These are phyloP conservation scores for Poecilia wingei DNA, from an alignment of 2,797 vertebrate species.

Conservation along the genomic window DNA sequence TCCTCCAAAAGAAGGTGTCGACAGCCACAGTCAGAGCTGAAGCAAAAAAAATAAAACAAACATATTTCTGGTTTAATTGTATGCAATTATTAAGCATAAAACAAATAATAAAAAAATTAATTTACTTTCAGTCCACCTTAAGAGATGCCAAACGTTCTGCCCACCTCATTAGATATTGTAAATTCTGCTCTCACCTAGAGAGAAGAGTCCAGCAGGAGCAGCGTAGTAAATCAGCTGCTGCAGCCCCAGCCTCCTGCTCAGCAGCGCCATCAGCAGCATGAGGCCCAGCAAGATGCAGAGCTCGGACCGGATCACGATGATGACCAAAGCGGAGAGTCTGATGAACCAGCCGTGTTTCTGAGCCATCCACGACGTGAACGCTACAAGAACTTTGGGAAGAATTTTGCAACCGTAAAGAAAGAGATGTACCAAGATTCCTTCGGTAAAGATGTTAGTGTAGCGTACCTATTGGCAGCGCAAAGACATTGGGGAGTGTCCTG, in stretches of 20 bases:
- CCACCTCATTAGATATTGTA: background rate
- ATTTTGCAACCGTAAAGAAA: background rate
- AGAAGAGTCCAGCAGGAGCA: constrained; percentile 86
- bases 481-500: constrained; percentile 91
- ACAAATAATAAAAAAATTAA: background rate
- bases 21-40: constrained; percentile 87
- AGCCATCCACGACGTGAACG: constrained; percentile 90
- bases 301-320: constrained; percentile 92
- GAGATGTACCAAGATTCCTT: background rate
- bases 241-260: constrained; percentile 81
- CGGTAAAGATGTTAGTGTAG: no score
- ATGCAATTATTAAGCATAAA: background rate
- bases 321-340: constrained; percentile 88
- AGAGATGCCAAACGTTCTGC: background rate
- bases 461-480: constrained; percentile 91
- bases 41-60: constrained; percentile 13
- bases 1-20: constrained; percentile 91
- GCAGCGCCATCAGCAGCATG: constrained; percentile 85
- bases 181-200: constrained; percentile 83
- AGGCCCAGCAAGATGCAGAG: constrained; percentile 90
- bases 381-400: constrained; percentile 84
- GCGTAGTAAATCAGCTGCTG: constrained; percentile 81
- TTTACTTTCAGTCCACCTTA: background rate
- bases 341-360: constrained; percentile 85
- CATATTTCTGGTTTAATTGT: background rate